phyloP scores from a whole-genome alignment of 2,797 vertebrate species.

The Phataginus tetradactyla region DNA sequence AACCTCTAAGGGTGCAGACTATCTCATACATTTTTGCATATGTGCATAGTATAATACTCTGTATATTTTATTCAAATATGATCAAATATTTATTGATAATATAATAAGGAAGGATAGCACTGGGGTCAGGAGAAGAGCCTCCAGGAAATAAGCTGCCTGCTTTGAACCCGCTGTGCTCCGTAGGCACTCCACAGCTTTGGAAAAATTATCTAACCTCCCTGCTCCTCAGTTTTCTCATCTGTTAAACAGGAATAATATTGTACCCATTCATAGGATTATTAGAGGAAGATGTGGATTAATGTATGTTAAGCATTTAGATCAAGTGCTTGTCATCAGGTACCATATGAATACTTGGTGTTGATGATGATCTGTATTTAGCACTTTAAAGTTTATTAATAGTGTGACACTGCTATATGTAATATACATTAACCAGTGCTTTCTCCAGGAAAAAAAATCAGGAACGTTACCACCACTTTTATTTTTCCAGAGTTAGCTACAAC shows the following conservation, averaged over 20 bases:
- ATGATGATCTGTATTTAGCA: constrained; percentile 23
- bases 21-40: not conserved
- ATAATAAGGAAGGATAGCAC: not conserved
- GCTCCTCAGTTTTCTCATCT: not conserved
- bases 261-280: not conserved
- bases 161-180: not conserved
- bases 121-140: not conserved
- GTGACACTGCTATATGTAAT: not conserved
- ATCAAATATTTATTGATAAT: not conserved
- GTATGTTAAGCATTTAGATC: not conserved
- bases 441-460: not conserved
- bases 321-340: not conserved
- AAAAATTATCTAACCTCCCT: not conserved
- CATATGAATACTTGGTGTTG: not conserved
- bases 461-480: not conserved
- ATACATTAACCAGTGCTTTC: constrained; percentile 52
- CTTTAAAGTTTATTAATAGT: constrained; percentile 64
- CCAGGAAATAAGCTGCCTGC: not conserved
- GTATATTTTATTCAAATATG: not conserved
- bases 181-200: not conserved
- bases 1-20: not conserved
- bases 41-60: not conserved
- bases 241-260: not conserved
- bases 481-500: constrained; percentile 39
- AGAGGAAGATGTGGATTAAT: not conserved